These are phyloP conservation scores for Thunnus maccoyii DNA, from an alignment of 2,113 vertebrate species.

Conservation along the genomic window DNA sequence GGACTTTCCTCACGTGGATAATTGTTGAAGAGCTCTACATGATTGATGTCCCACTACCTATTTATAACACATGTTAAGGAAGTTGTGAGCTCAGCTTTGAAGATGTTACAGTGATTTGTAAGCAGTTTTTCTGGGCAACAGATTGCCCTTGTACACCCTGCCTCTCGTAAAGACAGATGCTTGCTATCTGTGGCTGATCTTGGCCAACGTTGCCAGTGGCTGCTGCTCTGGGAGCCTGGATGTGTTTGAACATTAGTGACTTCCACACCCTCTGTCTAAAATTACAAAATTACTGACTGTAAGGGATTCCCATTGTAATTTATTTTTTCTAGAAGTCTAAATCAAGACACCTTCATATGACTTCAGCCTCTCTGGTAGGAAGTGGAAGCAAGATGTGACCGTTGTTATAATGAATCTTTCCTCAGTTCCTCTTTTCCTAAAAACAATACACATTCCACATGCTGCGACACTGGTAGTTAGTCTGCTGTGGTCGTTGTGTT, in stretches of 20 bases:
- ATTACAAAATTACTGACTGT: conserved; percentile 67
- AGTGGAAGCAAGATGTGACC: conserved; percentile 27
- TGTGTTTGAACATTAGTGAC: conserved; percentile 65
- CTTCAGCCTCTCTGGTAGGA: conserved; percentile 25
- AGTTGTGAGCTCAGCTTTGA: conserved; percentile 41
- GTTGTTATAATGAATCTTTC: conserved; percentile 23
- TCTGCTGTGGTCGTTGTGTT: conserved; percentile 50
- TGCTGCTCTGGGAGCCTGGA: conserved; percentile 35
- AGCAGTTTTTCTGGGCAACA: conserved; percentile 35
- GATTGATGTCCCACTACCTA: conserved; percentile 51
- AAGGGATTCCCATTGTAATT: conserved; percentile 63
- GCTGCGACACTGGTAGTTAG: conserved; percentile 32
- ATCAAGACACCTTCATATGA: conserved; percentile 27
- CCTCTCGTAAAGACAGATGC: conserved; percentile 48
- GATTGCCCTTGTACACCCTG: neutral
- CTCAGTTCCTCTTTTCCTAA: conserved; percentile 44
- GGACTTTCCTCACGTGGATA: conserved; percentile 18
- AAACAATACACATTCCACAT: conserved; percentile 66
- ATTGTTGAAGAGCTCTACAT: conserved; percentile 20
- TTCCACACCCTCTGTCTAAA: conserved; percentile 71
- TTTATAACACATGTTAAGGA: conserved; percentile 31
- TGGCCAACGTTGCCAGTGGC: conserved; percentile 43
- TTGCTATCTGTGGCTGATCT: conserved; percentile 47
- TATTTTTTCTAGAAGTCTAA: conserved; percentile 42
- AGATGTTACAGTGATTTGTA: conserved; percentile 44